Conservation (phyloP, 92 coral and sea anemone species). For the Porites evermanni region DNA sequence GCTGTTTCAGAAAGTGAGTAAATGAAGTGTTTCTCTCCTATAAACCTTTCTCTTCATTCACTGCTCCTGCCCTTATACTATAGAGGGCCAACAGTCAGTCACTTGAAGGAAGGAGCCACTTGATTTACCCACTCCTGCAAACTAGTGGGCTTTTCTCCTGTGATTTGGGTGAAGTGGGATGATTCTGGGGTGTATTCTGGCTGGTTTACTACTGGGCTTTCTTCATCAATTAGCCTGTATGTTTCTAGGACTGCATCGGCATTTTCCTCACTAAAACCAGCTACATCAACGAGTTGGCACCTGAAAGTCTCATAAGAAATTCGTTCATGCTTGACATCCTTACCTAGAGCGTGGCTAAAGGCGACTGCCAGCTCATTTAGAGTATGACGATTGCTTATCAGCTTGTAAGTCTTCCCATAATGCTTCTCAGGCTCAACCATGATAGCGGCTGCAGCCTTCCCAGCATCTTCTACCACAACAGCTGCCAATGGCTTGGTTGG, state of each 20-base stretch:
- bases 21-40: too few relatives aligned
- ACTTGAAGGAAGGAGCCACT: constrained; percentile 38
- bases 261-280: constrained; percentile 62
- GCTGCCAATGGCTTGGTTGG: constrained; percentile 67
- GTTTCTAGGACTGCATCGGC: constrained; percentile 61
- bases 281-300: constrained; percentile 32
- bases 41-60: not conserved
- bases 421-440: constrained; percentile 74
- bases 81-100: not conserved
- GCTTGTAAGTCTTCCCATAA: constrained; percentile 70
- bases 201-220: constrained; percentile 8
- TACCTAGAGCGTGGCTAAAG: constrained; percentile 57
- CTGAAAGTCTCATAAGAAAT: constrained; percentile 62
- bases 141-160: constrained; percentile 67
- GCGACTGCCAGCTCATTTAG: constrained; percentile 53
- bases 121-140: constrained; percentile 53
- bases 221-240: constrained; percentile 54
- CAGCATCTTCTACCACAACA: constrained; percentile 72
- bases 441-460: constrained; percentile 78
- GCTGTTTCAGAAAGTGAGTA: too few relatives aligned
- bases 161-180: constrained; percentile 52
- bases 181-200: constrained; percentile 5
- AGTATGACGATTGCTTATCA: constrained; percentile 75
- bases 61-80: not conserved
- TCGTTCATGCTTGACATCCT: constrained; percentile 48